Evolutionary conservation across 2,888 invertebrate species (phyloP), one percentile per base, ranked within the genome.

Genomic region (Monopis laevigella): DNA sequence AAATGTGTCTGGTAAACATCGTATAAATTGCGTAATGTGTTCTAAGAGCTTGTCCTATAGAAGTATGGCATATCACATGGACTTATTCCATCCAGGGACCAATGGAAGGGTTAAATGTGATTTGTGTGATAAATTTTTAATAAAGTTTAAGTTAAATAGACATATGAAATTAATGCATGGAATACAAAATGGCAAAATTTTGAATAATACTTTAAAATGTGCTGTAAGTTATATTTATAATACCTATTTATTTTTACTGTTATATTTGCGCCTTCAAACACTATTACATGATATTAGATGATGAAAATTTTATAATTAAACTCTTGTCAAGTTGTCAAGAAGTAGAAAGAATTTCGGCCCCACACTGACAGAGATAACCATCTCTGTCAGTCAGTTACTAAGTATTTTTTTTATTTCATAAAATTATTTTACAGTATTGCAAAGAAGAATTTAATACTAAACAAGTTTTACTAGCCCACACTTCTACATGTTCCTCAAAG

Each of bases 71-170:
- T 30, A 45, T 0, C 72, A 72, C 24, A 59, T 72, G 52, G 40
- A 47, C 0, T 42, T 47, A 3, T 44, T 48, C 2, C 72, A 71
- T 18, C 67, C 69, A 0, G 65, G 61, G 0, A 59, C 55, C 1
- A 66, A 69, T n/a, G 45, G 58, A 10, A 60, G 46, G 27, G 47
- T 53, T 0, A 61, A 66, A 46, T 70, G 70, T 41, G 63, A 65
- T 6, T 19, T 65, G n/a, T 71, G 71, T 8, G 58, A 65, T 30
- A 53, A 36, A 0, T 60, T 58, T 26, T 41, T 70, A 0, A 18
- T 56, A 32, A 56, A 45, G 6, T 47, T 48, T 1, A 62, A 56
- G 34, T 19, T 69, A 42, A 53, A 51, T 1, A 42, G 58, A 0
- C 71, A 71, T 43, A 38, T 43, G 12, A 36, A 18, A 0, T 34